phyloP scores from a whole-genome alignment of 2,888 invertebrate species.

The Lycia hirtaria region DNA sequence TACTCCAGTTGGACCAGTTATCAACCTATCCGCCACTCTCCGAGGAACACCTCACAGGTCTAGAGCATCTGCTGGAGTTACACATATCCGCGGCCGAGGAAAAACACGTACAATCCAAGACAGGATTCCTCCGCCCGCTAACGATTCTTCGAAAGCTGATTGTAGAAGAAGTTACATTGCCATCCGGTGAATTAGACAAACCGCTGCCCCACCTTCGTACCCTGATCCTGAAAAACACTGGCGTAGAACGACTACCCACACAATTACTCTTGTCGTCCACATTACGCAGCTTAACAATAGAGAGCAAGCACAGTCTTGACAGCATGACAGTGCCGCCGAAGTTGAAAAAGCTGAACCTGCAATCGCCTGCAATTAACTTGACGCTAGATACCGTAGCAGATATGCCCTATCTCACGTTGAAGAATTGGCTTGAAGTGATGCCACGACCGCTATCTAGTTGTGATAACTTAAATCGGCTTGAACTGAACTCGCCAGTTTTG shows the following conservation, averaged over 20 bases:
- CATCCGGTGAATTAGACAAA: constrained; percentile 85
- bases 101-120: neutral
- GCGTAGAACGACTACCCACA: constrained; percentile 5
- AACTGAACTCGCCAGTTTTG: constrained; percentile 32
- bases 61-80: constrained; percentile 15
- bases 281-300: constrained; percentile 23
- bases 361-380: neutral
- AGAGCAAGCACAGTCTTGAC: constrained; percentile 10
- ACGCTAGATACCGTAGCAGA: neutral
- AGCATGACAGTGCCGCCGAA: constrained; percentile 16
- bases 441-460: neutral
- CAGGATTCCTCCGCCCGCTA: constrained; percentile 23
- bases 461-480: neutral
- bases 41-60: constrained; percentile 22
- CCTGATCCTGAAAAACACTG: constrained; percentile 14
- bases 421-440: too few relatives aligned
- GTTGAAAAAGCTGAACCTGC: constrained; percentile 11
- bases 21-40: constrained; percentile 23
- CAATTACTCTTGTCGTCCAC: constrained; percentile 17
- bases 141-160: constrained; percentile 15
- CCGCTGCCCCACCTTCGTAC: constrained; percentile 85
- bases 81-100: constrained; percentile 1
- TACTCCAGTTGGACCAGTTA: neutral
- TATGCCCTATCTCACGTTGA: constrained; percentile 21
- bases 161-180: constrained; percentile 4